Evolutionary conservation across 1,140 invertebrate genomes (phyloP).

Genomic region (Drosophila sproati): DNA sequence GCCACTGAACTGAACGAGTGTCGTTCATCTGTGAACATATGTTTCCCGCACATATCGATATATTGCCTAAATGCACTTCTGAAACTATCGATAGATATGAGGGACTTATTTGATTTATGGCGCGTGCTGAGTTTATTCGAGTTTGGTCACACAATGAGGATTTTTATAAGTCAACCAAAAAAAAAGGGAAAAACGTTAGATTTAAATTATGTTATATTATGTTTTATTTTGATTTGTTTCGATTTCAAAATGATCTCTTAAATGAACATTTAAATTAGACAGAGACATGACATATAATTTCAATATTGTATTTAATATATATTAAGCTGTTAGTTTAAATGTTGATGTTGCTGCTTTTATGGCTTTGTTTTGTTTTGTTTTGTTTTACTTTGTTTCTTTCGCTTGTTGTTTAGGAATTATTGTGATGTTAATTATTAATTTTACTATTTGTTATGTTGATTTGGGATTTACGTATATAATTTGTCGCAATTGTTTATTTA

Average conservation of each 20-base stretch:
- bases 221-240: slow-evolving; percentile 67
- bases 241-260: slow-evolving; percentile 66
- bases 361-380: slow-evolving; percentile 15
- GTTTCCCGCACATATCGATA: slow-evolving; percentile 6
- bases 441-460: slow-evolving; percentile 56
- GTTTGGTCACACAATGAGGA: neutral
- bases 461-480: slow-evolving; percentile 59
- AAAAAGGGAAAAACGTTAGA: neutral
- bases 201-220: slow-evolving; percentile 7
- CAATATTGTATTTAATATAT: slow-evolving; percentile 51
- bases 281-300: slow-evolving; percentile 68
- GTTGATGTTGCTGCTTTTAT: slow-evolving; percentile 54
- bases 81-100: neutral
- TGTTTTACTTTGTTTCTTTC: slow-evolving; percentile 4
- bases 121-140: too few species aligned
- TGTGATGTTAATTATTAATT: slow-evolving; percentile 49
- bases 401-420: slow-evolving; percentile 29
- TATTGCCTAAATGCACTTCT: neutral
- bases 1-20: neutral
- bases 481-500: slow-evolving; percentile 42
- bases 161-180: neutral
- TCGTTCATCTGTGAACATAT: slow-evolving; percentile 10
- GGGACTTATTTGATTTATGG: neutral
- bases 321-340: slow-evolving; percentile 59
- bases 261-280: slow-evolving; percentile 82